Evolutionary conservation across 1,140 invertebrate genomes (phyloP), one percentile per base, ranked within the genome.

Genomic region (Lepidotrigona ventralis): DNA sequence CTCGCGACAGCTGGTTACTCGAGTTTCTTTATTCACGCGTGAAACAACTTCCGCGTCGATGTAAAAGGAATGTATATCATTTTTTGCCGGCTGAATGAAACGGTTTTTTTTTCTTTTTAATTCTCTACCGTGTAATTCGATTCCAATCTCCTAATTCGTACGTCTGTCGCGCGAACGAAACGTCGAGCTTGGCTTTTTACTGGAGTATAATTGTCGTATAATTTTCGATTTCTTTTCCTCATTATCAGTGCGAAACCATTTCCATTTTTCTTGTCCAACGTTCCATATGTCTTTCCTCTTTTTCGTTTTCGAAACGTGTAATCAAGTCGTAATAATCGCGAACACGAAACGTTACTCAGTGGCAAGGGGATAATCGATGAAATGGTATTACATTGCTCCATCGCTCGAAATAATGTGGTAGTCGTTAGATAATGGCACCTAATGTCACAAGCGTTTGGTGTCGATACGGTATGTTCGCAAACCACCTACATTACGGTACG

Each of bases 361-460:
- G 21, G 39, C 15, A 26, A 51, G 19, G n/a, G 29, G 26, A 66
- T 64, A 75, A 74, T 54, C 29, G 51, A 39, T 19, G 39, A 51
- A 72, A 60, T 12, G 33, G 21, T 64, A 53, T 19, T 33, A 14
- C 2, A 4, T 68, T 33, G 46, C 63, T 19, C 56, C 58, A 66
- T 39, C 29, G 58, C 58, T 76, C 14, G 72, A 46, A 76, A 68
- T 81, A 81, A 68, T 51, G 29, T 4, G 15, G 72, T 39, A 66
- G 72, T 29, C 8, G 71, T 39, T 29, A 76, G 71, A 66, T 76
- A 81, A 76, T 81, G 33, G 71, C 19, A 68, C 0, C 33, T 81
- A 76, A 81, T 81, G 79, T 81, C 72, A n/a, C 79, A 75, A 51
- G 72, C n/a, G 74, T 81, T 81, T 46, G 72, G 76, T 68, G 51